A percentile compares a stretch with the other conserved stretches of the same genome.
These are phyloP conservation scores for Murina feae DNA, from an alignment of 2,113 vertebrate genomes.

Conservation along the genomic window DNA sequence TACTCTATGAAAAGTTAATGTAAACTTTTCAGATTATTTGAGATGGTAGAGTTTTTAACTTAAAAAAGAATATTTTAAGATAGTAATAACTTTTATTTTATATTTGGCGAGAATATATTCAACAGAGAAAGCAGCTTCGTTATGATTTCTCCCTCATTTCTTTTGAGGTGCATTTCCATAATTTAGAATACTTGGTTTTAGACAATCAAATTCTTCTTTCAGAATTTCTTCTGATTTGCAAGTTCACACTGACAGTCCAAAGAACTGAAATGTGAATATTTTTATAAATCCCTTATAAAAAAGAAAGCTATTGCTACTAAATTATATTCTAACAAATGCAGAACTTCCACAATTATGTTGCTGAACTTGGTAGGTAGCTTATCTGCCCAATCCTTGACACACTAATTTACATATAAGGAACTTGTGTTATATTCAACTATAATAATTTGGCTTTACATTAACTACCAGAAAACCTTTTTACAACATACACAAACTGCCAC, in stretches of 20 bases:
- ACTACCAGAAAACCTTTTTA: background rate
- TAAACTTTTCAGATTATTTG: constrained; percentile 22
- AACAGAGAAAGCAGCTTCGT: constrained; percentile 29
- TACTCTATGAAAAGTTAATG: background rate
- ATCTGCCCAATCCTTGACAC: background rate
- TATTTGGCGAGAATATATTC: constrained; percentile 18
- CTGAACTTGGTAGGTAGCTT: constrained; percentile 27
- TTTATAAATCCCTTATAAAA: constrained; percentile 41
- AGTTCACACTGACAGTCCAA: constrained; percentile 57
- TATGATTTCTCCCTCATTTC: constrained; percentile 48
- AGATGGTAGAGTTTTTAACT: background rate
- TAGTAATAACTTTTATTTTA: constrained; percentile 36
- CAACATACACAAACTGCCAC: background rate
- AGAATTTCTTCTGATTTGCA: constrained; percentile 59
- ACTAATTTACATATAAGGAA: constrained; percentile 40
- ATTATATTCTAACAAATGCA: constrained; percentile 42
- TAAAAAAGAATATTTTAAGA: constrained; percentile 18
- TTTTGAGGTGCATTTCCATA: constrained; percentile 58
- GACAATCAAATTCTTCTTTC: constrained; percentile 54
- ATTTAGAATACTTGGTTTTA: constrained; percentile 57
- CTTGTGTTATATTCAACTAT: background rate
- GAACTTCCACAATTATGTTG: constrained; percentile 32
- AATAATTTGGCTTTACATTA: constrained; percentile 13
- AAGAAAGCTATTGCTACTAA: constrained; percentile 32
- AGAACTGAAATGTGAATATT: constrained; percentile 62